A percentile compares a stretch with the other conserved stretches of the same genome.
Conservation (phyloP, 2,797 vertebrate genomes). For the Odontamblyopus lacepedii region DNA sequence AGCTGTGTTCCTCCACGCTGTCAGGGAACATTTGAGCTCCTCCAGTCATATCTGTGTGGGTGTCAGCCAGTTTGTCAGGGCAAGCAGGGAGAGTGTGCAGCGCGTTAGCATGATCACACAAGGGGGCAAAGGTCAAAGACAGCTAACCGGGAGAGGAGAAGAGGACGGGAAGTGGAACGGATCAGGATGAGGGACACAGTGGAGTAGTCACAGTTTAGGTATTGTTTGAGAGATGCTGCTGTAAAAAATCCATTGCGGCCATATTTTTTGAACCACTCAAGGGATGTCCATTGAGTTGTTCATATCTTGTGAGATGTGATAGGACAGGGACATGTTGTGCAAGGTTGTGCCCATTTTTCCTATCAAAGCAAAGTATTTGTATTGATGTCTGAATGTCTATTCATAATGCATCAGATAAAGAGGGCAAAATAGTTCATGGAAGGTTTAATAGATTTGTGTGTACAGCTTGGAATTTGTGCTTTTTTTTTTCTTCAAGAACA, state of each 20-base stretch:
- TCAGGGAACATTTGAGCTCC: conserved; percentile 55
- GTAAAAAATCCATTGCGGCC: background rate
- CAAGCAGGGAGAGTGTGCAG: conserved; percentile 40
- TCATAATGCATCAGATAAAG: background rate
- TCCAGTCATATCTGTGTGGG: conserved; percentile 35
- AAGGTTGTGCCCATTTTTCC: background rate
- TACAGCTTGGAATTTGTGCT: background rate
- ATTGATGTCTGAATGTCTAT: background rate
- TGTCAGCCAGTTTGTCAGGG: conserved; percentile 45
- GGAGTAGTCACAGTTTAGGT: conserved; percentile 22
- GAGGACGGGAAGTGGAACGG: conserved; percentile 29
- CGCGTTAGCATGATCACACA: conserved; percentile 58
- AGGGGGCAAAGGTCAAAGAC: conserved; percentile 66
- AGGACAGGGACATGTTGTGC: background rate
- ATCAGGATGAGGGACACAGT: conserved; percentile 29
- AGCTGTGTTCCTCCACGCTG: conserved; percentile 70
- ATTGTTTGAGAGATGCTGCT: conserved; percentile 2
- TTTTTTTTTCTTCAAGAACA: background rate
- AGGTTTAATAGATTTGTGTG: background rate
- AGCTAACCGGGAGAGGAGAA: conserved; percentile 50
- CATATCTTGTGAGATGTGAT: background rate
- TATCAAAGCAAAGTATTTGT: background rate
- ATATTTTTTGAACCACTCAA: background rate
- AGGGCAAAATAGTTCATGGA: background rate
- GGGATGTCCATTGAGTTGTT: background rate